Conservation (phyloP, 2,797 vertebrate genomes). For the Acanthopagrus latus region DNA sequence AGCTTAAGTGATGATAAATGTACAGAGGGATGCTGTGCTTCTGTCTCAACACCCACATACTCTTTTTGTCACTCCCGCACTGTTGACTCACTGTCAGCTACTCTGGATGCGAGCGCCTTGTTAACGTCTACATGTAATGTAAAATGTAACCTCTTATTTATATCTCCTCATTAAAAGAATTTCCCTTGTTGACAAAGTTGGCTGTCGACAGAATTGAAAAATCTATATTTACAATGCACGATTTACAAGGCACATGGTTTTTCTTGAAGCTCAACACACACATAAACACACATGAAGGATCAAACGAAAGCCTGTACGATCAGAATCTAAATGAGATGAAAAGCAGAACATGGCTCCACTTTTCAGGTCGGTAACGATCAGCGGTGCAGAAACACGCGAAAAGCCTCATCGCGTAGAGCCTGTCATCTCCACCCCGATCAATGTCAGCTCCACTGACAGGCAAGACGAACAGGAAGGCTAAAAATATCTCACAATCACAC, state of each 20-base stretch:
- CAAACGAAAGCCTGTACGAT: neutral
- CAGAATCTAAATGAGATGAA: constrained; percentile 35
- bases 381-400: constrained; percentile 48
- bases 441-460: constrained; percentile 72
- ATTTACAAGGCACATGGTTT: constrained; percentile 18
- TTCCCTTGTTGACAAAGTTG: constrained; percentile 7
- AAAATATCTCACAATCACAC: constrained; percentile 66
- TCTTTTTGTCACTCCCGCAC: constrained; percentile 64
- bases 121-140: constrained; percentile 28
- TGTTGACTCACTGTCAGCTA: constrained; percentile 65
- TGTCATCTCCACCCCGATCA: constrained; percentile 68
- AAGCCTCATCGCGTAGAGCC: constrained; percentile 37
- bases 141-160: constrained; percentile 37
- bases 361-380: constrained; percentile 49
- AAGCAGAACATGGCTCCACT: constrained; percentile 39
- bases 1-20: constrained; percentile 47
- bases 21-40: constrained; percentile 56
- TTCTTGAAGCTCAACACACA: constrained; percentile 20
- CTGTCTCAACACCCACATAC: constrained; percentile 66
- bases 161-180: constrained; percentile 19
- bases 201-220: constrained; percentile 1
- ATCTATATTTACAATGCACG: neutral
- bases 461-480: constrained; percentile 64
- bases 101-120: constrained; percentile 47
- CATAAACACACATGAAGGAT: neutral